A percentile compares a stretch with the other conserved stretches of the same genome.
These are phyloP conservation scores for Eulemur rufifrons DNA, from an alignment of 2,113 vertebrate species.

Conservation along the genomic window DNA sequence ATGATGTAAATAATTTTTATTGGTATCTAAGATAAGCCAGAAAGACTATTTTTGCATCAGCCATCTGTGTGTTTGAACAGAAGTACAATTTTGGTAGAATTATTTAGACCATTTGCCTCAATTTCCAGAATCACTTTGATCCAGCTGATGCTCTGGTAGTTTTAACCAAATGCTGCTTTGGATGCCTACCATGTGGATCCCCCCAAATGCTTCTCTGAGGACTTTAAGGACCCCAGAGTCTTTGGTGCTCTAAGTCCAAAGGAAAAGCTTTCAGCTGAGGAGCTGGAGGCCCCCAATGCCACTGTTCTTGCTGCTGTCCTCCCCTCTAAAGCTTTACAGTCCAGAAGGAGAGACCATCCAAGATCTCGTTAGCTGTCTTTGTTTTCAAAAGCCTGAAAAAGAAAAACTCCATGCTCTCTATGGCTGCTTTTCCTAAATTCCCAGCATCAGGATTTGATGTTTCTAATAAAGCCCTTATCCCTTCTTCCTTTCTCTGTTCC, in stretches of 20 bases:
- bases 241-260: neutral
- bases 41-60: neutral
- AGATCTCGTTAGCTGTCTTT: neutral
- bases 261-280: neutral
- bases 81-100: neutral
- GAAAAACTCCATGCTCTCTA: neutral
- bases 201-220: neutral
- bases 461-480: neutral
- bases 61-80: neutral
- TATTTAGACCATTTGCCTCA: slow-evolving; percentile 16
- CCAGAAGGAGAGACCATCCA: neutral
- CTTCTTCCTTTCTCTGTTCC: neutral
- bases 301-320: neutral
- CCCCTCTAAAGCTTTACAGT: neutral
- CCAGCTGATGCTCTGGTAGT: neutral
- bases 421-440: neutral
- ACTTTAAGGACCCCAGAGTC: neutral
- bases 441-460: neutral
- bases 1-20: neutral
- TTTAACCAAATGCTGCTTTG: neutral
- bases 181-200: neutral
- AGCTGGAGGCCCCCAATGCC: neutral
- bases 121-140: slow-evolving; percentile 2
- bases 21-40: neutral
- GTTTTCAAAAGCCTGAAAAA: neutral